Conservation (phyloP, 2,888 invertebrate genomes). For the Drosophila koepferae region DNA sequence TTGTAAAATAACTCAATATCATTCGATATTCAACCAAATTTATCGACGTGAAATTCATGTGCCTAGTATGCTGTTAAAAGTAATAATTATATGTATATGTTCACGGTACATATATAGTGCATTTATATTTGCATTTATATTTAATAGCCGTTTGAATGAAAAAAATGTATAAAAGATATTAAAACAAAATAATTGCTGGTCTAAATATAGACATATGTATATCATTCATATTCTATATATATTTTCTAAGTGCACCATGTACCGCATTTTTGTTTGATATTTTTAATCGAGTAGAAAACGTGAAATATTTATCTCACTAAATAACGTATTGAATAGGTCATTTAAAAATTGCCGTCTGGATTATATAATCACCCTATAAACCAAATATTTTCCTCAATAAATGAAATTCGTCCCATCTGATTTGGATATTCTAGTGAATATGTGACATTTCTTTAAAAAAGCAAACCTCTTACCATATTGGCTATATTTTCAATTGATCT, state of each 20-base stretch:
- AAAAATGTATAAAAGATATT: background rate
- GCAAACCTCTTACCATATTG: too few species aligned
- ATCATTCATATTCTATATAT: background rate
- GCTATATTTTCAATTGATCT: too few species aligned
- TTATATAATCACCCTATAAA: too few species aligned
- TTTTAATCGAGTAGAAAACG: background rate
- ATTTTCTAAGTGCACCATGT: background rate
- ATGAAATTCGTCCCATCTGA: too few species aligned
- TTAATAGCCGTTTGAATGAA: background rate
- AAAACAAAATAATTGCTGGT: background rate
- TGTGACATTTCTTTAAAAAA: too few species aligned
- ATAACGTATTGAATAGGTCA: too few species aligned
- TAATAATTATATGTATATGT: background rate
- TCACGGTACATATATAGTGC: background rate
- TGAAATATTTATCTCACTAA: background rate
- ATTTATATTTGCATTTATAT: background rate
- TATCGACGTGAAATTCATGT: background rate
- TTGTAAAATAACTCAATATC: slow-evolving; percentile 23
- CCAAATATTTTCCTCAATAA: too few species aligned
- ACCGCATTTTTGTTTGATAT: background rate
- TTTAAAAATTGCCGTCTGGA: too few species aligned
- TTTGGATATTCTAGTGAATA: too few species aligned
- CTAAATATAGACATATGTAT: background rate
- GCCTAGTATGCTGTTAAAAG: slow-evolving; percentile 2
- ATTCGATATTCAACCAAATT: slow-evolving; percentile 13